Evolutionary conservation across 2,888 invertebrate species (phyloP).

Genomic region (Crossocerus cetratus): DNA sequence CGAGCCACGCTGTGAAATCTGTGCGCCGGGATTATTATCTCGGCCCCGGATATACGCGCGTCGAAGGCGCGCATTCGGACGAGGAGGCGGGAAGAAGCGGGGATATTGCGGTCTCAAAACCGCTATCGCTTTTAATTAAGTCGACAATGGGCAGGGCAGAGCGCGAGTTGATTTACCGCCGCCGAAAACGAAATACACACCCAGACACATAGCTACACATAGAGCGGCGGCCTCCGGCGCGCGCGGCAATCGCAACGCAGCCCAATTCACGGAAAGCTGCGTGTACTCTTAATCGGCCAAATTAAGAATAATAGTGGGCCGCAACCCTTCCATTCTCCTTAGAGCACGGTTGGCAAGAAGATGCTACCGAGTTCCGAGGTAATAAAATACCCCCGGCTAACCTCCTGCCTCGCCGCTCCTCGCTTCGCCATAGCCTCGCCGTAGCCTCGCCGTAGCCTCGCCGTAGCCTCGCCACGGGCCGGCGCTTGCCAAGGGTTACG

Average conservation of each 20-base stretch:
- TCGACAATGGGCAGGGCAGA: constrained; percentile 10
- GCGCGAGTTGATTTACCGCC: constrained; percentile 29
- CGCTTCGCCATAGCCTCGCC: too few species aligned
- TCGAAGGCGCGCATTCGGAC: background rate
- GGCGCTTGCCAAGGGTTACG: constrained; percentile 20
- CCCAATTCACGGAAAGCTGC: constrained; percentile 32
- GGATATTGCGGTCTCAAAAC: background rate
- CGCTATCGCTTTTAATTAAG: constrained; percentile 8
- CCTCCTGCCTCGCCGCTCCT: constrained; percentile 24
- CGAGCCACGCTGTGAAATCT: background rate
- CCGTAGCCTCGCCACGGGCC: too few species aligned
- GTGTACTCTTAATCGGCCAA: constrained; percentile 52
- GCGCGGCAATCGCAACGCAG: constrained; percentile 13
- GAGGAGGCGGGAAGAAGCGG: background rate
- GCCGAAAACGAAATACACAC: constrained; percentile 27
- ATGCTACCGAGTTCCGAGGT: constrained; percentile 32
- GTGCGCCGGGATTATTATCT: too few species aligned
- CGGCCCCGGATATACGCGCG: too few species aligned
- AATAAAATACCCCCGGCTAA: constrained; percentile 49
- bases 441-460: too few species aligned
- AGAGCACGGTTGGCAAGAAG: constrained; percentile 24
- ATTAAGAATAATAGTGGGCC: constrained; percentile 56
- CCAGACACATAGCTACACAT: background rate
- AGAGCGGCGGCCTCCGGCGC: background rate
- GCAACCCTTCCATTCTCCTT: constrained; percentile 56